These are phyloP conservation scores for Galago senegalensis DNA, from an alignment of 2,797 vertebrate genomes.

Conservation along the genomic window DNA sequence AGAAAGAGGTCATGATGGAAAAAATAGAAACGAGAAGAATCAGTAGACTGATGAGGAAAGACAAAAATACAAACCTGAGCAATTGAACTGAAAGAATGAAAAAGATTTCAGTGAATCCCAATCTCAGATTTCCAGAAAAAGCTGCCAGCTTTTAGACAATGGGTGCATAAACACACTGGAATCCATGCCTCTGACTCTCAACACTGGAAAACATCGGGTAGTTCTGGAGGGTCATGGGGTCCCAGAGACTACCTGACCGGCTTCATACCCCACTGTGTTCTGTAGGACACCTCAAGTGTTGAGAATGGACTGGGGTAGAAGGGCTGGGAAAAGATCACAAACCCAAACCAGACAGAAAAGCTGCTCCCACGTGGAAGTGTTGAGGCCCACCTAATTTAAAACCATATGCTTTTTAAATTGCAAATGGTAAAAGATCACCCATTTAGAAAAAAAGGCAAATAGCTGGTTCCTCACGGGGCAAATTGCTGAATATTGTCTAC, in stretches of 20 bases:
- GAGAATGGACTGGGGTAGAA: not conserved
- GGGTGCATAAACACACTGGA: fast-evolving
- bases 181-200: not conserved
- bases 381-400: constrained; percentile 15
- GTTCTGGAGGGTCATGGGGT: not conserved
- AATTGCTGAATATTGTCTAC: constrained; percentile 23
- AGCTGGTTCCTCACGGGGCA: not conserved
- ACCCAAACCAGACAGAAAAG: not conserved
- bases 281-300: not conserved
- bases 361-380: not conserved
- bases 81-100: not conserved
- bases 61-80: not conserved
- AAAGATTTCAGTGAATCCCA: not conserved
- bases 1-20: not conserved
- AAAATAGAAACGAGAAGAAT: not conserved
- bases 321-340: not conserved
- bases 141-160: not conserved
- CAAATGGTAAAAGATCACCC: not conserved
- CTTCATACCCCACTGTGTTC: not conserved
- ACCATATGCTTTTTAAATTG: constrained; percentile 14
- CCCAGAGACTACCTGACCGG: not conserved
- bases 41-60: not conserved
- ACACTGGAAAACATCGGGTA: not conserved
- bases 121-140: not conserved
- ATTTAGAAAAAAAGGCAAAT: not conserved